Evolutionary conservation across 1,140 invertebrate species (phyloP).

Genomic region (Conopomorpha cramerella): DNA sequence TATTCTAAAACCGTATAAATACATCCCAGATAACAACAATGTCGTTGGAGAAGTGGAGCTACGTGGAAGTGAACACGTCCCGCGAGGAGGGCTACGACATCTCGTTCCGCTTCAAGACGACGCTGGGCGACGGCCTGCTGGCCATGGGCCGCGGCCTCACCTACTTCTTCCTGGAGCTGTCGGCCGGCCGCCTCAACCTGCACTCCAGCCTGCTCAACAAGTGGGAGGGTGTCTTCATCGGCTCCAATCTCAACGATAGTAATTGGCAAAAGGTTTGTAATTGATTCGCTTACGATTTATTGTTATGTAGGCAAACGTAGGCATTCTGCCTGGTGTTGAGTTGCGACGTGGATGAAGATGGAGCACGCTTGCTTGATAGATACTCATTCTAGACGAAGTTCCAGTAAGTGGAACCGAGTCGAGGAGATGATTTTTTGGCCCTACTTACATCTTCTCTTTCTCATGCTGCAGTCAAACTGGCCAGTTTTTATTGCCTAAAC

Average conservation of each 20-base stretch:
- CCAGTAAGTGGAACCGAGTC: too few species aligned
- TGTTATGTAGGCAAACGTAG: too few species aligned
- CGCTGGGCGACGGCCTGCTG: constrained; percentile 81
- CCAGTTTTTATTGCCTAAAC: too few species aligned
- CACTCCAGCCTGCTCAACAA: constrained; percentile 86
- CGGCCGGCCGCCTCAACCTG: constrained; percentile 80
- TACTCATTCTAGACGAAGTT: too few species aligned
- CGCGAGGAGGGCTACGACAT: constrained; percentile 87
- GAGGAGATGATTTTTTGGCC: too few species aligned
- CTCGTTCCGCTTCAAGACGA: constrained; percentile 88
- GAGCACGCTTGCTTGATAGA: too few species aligned
- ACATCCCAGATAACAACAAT: constrained; percentile 75
- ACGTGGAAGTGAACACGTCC: constrained; percentile 76
- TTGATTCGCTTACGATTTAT: too few species aligned
- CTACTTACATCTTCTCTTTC: too few species aligned
- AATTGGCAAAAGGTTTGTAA: constrained; percentile 83
- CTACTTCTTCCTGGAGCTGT: constrained; percentile 81
- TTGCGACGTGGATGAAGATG: too few species aligned
- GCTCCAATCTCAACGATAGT: constrained; percentile 80
- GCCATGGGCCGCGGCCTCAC: constrained; percentile 82
- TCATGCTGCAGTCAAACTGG: too few species aligned
- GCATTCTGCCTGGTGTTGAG: too few species aligned
- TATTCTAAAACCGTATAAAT: too few species aligned
- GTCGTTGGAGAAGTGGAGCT: constrained; percentile 79
- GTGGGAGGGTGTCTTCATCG: constrained; percentile 87